These are phyloP conservation scores for Archegozetes longisetosus DNA, from an alignment of 1,140 invertebrate genomes.

Conservation along the genomic window DNA sequence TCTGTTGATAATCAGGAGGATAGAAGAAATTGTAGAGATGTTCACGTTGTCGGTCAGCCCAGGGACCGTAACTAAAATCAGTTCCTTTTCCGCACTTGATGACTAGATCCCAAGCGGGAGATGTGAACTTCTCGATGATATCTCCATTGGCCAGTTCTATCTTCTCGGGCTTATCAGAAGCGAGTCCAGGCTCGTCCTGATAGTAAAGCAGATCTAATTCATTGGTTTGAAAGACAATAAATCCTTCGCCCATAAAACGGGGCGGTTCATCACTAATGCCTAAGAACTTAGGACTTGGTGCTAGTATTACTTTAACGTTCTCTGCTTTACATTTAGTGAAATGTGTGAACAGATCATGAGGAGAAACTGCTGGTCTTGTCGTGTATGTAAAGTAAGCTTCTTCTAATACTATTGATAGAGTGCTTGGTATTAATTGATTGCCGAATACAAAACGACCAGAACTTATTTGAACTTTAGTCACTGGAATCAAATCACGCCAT, in stretches of 20 bases:
- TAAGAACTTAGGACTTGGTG: conserved; percentile 81
- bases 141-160: conserved; percentile 83
- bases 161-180: conserved; percentile 72
- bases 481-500: conserved; percentile 90
- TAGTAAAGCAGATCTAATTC: conserved; percentile 88
- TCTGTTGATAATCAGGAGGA: conserved; percentile 37
- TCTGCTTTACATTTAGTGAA: conserved; percentile 85
- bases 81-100: conserved; percentile 93
- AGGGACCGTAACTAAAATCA: conserved; percentile 93
- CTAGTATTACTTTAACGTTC: conserved; percentile 83
- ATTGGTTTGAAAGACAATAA: conserved; percentile 88
- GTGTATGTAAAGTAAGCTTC: conserved; percentile 89
- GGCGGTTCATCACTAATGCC: conserved; percentile 82
- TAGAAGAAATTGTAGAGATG: conserved; percentile 92
- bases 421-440: conserved; percentile 85
- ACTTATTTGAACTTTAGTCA: conserved; percentile 85
- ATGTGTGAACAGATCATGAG: conserved; percentile 89
- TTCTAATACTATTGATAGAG: conserved; percentile 77
- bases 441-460: conserved; percentile 85
- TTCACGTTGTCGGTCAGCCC: conserved; percentile 91
- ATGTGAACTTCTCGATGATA: conserved; percentile 62
- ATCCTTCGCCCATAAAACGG: conserved; percentile 92
- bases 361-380: conserved; percentile 80
- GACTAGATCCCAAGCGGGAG: conserved; percentile 84
- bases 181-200: conserved; percentile 81